Base-by-base conservation (phyloP, 2,113 vertebrate genomes). In the Megaleporinus macrocephalus region DNA sequence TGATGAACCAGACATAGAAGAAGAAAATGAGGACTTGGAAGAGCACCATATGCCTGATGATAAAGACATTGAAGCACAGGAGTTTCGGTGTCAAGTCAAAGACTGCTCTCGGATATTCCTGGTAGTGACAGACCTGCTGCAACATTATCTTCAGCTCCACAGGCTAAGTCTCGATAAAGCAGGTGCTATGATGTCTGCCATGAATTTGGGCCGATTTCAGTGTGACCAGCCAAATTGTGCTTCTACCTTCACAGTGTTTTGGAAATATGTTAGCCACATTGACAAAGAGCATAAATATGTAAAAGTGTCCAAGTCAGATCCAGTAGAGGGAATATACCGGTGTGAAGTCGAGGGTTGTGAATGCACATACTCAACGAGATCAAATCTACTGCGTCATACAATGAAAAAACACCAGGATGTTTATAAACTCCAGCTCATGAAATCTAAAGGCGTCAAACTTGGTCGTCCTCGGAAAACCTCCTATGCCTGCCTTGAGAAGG, bases 281-380 rank as follows among this genome's bases (percentile, higher is more conserved):
- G 96, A 97, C 85, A 90, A 93, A 0, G 92, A 94, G 44, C 98
- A 99, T 79, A 94, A 95, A 29, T 87, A 97, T 75, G 91, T 95
- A 47, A 90, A 94, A 80, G 89, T 89, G 27, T 87, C 88, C 53
- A 94, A 89, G 89, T 90, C 91, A 13, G 90, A 95, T 53, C 91
- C 94, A 30, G 90, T 96, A 11, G 95, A 96, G 0, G 93, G 94
- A 0, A 83, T 95, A 20, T 99, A 95, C 83, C 96, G 94, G 63
- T 99, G 98, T 90, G 96, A 97, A 76, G 94, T 97, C 80, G 96
- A 98, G 88, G 97, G 96, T n/a, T 99, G 98, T 71, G 95, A 97
- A 81, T 95, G 96, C 29, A 93, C 95, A 41, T 99, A 99, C 79
- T 96, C 97, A 57, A 99, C 98, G 20, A 95, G 97, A 47, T 99